phyloP scores from a whole-genome alignment of 2,113 vertebrate species.

The Pomatostomus ruficeps region DNA sequence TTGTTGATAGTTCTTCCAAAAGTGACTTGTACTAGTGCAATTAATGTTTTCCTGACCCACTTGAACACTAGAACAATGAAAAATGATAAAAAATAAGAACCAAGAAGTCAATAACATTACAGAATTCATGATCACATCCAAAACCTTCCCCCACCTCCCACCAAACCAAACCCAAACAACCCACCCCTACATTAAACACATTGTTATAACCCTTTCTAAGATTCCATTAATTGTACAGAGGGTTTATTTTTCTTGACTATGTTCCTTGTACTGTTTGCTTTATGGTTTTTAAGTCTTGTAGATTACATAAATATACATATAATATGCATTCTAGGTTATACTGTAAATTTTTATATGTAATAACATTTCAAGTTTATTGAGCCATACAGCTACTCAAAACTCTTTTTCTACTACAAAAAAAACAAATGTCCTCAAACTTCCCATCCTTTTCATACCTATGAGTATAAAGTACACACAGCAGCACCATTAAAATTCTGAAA shows the following conservation, averaged over 20 bases:
- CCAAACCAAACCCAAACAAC: not conserved
- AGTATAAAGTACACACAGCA: not conserved
- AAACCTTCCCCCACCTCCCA: not conserved
- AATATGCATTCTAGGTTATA: not conserved
- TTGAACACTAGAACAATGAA: conserved; percentile 89
- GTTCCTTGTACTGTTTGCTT: not conserved
- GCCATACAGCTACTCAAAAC: not conserved
- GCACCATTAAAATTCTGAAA: not conserved
- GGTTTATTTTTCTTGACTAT: not conserved
- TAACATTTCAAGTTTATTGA: not conserved
- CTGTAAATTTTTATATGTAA: not conserved
- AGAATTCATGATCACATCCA: not conserved
- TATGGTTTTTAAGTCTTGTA: not conserved
- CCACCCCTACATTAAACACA: not conserved
- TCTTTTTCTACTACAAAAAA: not conserved
- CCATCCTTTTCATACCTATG: not conserved
- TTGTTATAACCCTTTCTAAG: not conserved
- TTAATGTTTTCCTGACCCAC: conserved; percentile 98
- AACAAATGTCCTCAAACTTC: not conserved
- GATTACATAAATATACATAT: not conserved
- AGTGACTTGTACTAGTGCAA: conserved; percentile 98
- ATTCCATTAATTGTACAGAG: not conserved
- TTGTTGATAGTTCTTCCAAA: conserved; percentile 99
- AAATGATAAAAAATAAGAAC: not conserved
- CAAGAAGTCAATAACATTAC: not conserved